A percentile compares a stretch with the other conserved stretches of the same genome.
phyloP scores from a whole-genome alignment of 2,888 invertebrate genomes.

The Micoletzkya japonica region DNA sequence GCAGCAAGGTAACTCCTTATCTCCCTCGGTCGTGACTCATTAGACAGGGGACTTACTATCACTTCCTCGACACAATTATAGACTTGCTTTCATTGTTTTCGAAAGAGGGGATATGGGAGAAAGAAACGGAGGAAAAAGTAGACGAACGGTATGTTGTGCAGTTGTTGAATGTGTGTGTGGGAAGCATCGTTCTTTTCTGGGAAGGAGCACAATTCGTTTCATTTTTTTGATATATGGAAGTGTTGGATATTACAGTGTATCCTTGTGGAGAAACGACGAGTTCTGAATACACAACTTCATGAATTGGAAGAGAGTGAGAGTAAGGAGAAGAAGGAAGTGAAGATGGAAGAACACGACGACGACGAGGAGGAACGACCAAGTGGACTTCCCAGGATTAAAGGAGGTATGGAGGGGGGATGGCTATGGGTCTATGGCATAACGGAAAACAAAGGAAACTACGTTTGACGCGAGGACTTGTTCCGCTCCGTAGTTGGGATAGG shows the following conservation, averaged over 20 bases:
- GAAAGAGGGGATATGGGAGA: neutral
- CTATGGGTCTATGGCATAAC: too few species aligned
- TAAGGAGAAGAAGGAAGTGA: slow-evolving; percentile 22
- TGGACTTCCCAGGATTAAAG: slow-evolving; percentile 33
- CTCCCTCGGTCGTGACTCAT: neutral
- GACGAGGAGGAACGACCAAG: slow-evolving; percentile 27
- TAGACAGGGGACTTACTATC: neutral
- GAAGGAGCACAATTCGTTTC: too few species aligned
- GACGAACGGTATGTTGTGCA: too few species aligned
- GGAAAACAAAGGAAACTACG: too few species aligned
- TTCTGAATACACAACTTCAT: slow-evolving; percentile 50
- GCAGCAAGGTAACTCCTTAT: slow-evolving; percentile 34
- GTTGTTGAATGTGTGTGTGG: neutral
- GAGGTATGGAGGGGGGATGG: slow-evolving; percentile 37
- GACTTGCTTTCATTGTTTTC: too few species aligned
- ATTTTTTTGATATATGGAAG: too few species aligned
- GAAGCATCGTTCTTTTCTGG: too few species aligned
- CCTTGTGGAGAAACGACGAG: slow-evolving; percentile 50
- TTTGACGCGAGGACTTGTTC: too few species aligned
- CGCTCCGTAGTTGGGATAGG: too few species aligned
- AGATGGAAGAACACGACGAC: slow-evolving; percentile 1
- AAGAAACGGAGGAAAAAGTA: too few species aligned
- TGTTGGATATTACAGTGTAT: slow-evolving; percentile 46
- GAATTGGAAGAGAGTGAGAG: slow-evolving; percentile 43
- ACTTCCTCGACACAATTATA: too few species aligned